These are phyloP conservation scores for Hemibagrus wyckioides DNA, from an alignment of 2,113 vertebrate species.

Conservation along the genomic window DNA sequence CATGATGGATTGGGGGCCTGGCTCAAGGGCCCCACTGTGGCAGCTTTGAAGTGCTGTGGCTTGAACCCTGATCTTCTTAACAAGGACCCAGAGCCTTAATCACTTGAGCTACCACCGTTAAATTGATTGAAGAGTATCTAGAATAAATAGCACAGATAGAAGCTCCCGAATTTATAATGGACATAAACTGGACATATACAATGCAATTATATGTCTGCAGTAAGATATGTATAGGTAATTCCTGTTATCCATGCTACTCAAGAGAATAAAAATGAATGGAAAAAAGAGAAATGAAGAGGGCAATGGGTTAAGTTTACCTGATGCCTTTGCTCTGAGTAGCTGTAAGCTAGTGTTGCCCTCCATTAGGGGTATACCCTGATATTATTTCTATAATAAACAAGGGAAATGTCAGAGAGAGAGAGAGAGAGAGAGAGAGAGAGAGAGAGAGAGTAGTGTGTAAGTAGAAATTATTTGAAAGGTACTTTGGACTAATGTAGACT, in stretches of 20 bases:
- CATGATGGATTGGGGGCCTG: too few relatives aligned
- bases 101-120: too few relatives aligned
- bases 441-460: not conserved
- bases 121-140: too few relatives aligned
- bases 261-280: not conserved
- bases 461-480: not conserved
- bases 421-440: not conserved
- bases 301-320: not conserved
- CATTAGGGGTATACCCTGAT: not conserved
- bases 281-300: not conserved
- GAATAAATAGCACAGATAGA: not conserved
- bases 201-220: not conserved
- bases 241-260: not conserved
- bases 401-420: not conserved
- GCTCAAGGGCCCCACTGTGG: too few relatives aligned
- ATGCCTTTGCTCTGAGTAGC: not conserved
- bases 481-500: not conserved
- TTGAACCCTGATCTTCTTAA: too few relatives aligned
- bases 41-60: too few relatives aligned
- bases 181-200: not conserved
- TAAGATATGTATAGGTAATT: not conserved
- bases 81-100: too few relatives aligned
- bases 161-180: not conserved
- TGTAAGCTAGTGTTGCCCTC: not conserved
- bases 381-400: not conserved